These are phyloP conservation scores for Coluber constrictor DNA, from an alignment of 2,797 vertebrate genomes.

Conservation along the genomic window DNA sequence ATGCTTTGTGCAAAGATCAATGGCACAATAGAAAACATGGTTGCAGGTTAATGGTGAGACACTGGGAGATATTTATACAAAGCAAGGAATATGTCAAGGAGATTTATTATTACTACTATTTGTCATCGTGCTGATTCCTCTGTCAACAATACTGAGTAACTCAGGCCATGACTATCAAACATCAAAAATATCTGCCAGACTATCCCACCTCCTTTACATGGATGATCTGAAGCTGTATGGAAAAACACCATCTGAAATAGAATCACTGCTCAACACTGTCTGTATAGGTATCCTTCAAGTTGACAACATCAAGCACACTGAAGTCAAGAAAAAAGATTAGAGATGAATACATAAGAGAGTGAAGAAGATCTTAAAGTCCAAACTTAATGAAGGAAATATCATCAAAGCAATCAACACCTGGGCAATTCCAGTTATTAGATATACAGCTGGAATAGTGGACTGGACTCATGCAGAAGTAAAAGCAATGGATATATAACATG, in stretches of 20 bases:
- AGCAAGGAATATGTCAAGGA: neutral
- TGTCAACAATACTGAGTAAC: no score
- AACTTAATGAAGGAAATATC: neutral
- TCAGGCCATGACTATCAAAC: neutral
- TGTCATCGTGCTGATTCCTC: no score
- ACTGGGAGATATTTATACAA: neutral
- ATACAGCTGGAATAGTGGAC: neutral
- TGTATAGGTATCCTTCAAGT: neutral
- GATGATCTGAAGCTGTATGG: no score
- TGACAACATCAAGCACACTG: neutral
- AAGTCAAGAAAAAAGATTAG: neutral
- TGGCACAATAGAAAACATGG: neutral
- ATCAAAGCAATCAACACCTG: no score
- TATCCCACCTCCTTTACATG: no score
- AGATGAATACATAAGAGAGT: neutral
- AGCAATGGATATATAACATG: neutral
- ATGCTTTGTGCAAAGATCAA: neutral
- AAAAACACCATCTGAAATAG: no score
- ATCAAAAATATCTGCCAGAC: neutral
- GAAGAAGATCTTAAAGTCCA: neutral
- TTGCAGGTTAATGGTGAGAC: neutral
- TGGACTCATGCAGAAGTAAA: neutral
- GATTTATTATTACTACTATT: no score
- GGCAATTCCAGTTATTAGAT: no score
- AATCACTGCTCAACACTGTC: no score